These are phyloP conservation scores for Tetropium fuscum DNA, from an alignment of 2,888 invertebrate species.

Conservation along the genomic window DNA sequence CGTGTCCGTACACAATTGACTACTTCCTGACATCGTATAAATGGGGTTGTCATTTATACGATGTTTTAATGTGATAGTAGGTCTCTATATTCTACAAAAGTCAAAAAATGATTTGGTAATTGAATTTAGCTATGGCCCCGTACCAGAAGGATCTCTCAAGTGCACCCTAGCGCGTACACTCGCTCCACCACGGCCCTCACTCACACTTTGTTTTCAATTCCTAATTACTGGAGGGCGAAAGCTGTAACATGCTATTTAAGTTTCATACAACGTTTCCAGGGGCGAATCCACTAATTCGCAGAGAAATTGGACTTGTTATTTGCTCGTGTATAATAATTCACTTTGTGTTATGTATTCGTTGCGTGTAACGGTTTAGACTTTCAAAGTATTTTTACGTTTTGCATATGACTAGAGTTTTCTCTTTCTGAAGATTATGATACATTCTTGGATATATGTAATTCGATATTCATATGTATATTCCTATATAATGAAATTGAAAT, in stretches of 20 bases:
- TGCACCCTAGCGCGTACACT: conserved; percentile 13
- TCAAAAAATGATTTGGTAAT: not conserved
- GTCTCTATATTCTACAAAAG: too few species aligned
- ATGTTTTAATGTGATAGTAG: too few species aligned
- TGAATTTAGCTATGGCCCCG: conserved; percentile 23
- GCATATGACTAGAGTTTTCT: not conserved
- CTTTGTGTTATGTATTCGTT: conserved; percentile 6
- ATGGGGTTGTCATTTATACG: too few species aligned
- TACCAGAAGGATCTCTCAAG: conserved; percentile 1
- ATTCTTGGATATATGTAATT: too few species aligned
- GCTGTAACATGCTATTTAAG: conserved; percentile 52
- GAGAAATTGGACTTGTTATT: conserved; percentile 36
- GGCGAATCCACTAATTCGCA: conserved; percentile 43
- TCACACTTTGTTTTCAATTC: conserved; percentile 53
- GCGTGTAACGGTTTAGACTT: not conserved
- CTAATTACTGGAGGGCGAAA: conserved; percentile 56
- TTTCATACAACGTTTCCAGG: conserved; percentile 53
- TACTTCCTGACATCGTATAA: too few species aligned
- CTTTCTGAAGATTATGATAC: too few species aligned
- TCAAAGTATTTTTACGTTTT: conserved; percentile 7
- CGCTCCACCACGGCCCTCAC: conserved; percentile 35
- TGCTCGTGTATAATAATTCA: conserved; percentile 29
- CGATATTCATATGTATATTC: too few species aligned
- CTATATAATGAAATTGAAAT: too few species aligned
- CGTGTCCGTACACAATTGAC: too few species aligned